Base-by-base conservation (phyloP, 2,888 invertebrate species). In the Agrypnus murinus region DNA sequence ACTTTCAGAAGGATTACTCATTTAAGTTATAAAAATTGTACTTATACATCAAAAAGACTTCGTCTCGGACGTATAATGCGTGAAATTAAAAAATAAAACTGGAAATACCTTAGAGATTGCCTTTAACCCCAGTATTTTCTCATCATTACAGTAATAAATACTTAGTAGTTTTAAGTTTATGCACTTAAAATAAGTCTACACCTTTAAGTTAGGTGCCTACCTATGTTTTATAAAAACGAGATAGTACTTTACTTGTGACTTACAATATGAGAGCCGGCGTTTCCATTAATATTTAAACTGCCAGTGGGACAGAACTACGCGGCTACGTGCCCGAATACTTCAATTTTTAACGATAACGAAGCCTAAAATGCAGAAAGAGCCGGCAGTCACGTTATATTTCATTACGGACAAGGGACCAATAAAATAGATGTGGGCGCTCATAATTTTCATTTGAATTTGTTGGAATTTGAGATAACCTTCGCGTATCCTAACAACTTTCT, bases 21-120 rank as follows among this genome's bases (percentile, higher is more conserved):
- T 58, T 69, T 69, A 69, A 69, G 58, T 58, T 19, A 69, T 69
- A 69, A 69, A 69, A 69, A 69, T 64, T 69, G 50, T 50, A 17
- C 40, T 48, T 46, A 69, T 69, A 64, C 43, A 64, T 69, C 48
- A 69, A 46, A 64, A 64, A 43, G 19, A 34, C 46, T 12, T 25
- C 25, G 25, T 25, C 25, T 5, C 19, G 43, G 38, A 60, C 31
- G 34, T 60, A 64, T 17, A 65, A 58, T 14, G 57, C 43, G 57
- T 32, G 45, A 58, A 58, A 65, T 46, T 45, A 57, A 58, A 15
- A 40, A 15, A 36, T 9, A 38, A 57, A 57, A 38, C 36, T 14
- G 5, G 3, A 25, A 25, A 25, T 25, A 25, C 25, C 25, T 5
- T 5, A 25, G 5, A 25, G 5, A n/a, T n/a, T n/a, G n/a, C n/a